phyloP scores from a whole-genome alignment of 2,113 vertebrate species.

The Nibea coibor region DNA sequence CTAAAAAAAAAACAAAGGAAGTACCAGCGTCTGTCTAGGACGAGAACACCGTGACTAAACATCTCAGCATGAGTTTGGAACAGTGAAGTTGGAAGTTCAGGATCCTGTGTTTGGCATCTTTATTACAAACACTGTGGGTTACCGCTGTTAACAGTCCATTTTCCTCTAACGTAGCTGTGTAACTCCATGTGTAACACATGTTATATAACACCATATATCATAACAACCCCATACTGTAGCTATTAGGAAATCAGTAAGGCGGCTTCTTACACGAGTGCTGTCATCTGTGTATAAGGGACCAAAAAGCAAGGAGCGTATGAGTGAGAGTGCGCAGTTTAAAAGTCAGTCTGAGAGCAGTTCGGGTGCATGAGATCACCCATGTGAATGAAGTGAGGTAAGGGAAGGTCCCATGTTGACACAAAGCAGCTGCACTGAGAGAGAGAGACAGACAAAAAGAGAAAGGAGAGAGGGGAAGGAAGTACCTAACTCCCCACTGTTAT shows the following conservation, averaged over 20 bases:
- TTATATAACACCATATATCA: neutral
- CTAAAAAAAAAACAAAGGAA: neutral
- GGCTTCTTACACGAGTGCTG: neutral
- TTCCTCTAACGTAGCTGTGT: neutral
- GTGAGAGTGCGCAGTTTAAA: conserved; percentile 9
- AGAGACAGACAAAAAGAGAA: neutral
- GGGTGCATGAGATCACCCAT: conserved; percentile 31
- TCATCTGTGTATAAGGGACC: neutral
- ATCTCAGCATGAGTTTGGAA: neutral
- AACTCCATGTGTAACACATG: neutral
- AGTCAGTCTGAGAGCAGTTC: conserved; percentile 8
- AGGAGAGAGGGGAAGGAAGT: conserved; percentile 29
- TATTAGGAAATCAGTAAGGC: neutral
- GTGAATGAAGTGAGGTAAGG: conserved; percentile 33
- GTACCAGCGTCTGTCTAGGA: neutral
- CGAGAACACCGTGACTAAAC: neutral
- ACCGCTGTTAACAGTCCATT: no score
- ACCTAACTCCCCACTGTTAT: conserved; percentile 57
- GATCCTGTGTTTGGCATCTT: neutral
- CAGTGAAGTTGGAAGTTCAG: no score
- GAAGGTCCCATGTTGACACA: conserved; percentile 20
- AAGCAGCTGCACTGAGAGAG: conserved; percentile 54
- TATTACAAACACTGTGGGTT: neutral
- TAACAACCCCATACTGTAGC: neutral
- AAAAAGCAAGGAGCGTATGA: neutral